Percentiles rank a stretch among this genome's conserved stretches.
These are phyloP conservation scores for Corvus cornix DNA, from an alignment of 2,113 vertebrate species.

Conservation along the genomic window DNA sequence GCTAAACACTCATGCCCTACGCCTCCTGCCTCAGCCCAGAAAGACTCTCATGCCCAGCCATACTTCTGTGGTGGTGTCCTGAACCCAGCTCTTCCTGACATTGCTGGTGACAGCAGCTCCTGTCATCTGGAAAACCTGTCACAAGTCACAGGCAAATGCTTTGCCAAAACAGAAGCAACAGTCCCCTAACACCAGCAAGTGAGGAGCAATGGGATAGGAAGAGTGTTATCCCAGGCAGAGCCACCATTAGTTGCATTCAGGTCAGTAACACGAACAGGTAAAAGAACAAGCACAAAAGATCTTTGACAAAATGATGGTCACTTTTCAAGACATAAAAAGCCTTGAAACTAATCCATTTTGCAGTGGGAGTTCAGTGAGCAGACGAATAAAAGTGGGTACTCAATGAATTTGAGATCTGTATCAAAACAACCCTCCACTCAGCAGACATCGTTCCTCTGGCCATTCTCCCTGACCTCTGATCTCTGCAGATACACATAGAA, in stretches of 20 bases:
- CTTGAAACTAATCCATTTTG: not conserved
- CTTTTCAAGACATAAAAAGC: not conserved
- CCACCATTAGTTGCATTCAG: not conserved
- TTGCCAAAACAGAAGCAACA: not conserved
- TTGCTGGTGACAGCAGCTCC: not conserved
- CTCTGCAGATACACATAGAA: fast-evolving
- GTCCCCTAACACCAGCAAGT: not conserved
- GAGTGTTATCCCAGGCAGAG: not conserved
- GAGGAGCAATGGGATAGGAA: not conserved
- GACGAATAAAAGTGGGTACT: not conserved
- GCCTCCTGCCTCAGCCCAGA: not conserved
- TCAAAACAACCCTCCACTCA: not conserved
- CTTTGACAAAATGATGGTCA: not conserved
- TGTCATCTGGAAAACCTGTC: not conserved
- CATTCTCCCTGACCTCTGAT: not conserved
- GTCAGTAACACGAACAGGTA: not conserved
- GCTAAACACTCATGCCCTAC: too few species aligned
- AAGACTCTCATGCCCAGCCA: not conserved
- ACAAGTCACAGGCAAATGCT: not conserved
- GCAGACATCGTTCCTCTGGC: not conserved
- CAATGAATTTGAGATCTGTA: not conserved
- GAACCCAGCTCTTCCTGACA: not conserved
- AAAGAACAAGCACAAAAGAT: not conserved
- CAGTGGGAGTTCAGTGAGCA: not conserved
- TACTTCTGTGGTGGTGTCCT: not conserved